Percentiles rank a stretch among this genome's conserved stretches.
Evolutionary conservation across 2,797 vertebrate species (phyloP).

Genomic region (Paramormyrops hopkinsi): DNA sequence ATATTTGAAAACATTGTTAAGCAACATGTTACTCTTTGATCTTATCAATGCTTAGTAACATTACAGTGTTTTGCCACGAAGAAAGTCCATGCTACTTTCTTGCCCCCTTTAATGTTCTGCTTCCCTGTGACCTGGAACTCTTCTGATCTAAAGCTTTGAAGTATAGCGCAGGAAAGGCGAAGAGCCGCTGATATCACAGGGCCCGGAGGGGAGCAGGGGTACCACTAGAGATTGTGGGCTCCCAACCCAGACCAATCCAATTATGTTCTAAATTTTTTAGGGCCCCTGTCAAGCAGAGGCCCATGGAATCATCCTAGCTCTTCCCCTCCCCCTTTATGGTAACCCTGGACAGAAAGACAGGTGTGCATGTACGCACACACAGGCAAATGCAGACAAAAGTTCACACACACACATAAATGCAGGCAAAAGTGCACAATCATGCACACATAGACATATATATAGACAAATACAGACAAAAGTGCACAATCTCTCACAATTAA

Average conservation of each 20-base stretch:
- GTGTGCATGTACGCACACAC: constrained; percentile 16
- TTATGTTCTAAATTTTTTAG: not conserved
- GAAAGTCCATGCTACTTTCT: constrained; percentile 43
- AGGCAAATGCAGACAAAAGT: not conserved
- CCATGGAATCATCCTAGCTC: not conserved
- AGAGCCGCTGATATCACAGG: not conserved
- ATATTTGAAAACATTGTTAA: not conserved
- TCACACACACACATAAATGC: not conserved
- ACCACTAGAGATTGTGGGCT: not conserved
- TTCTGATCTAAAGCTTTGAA: constrained; percentile 47
- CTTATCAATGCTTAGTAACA: not conserved
- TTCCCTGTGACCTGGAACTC: constrained; percentile 45
- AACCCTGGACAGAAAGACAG: constrained; percentile 9
- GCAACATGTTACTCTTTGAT: not conserved
- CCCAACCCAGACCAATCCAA: not conserved
- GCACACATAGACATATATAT: too few species aligned
- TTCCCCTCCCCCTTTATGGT: not conserved
- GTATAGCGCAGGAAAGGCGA: constrained; percentile 4
- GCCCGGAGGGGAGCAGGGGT: not conserved
- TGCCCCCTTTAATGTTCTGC: constrained; percentile 24
- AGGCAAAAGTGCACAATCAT: not conserved
- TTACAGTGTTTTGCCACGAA: constrained; percentile 44
- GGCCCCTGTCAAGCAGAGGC: not conserved
- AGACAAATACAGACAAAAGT: not conserved
- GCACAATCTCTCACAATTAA: not conserved